Percentiles rank a stretch among this genome's conserved stretches.
Conservation (phyloP, 1,140 invertebrate genomes). For the Achatina immaculata region DNA sequence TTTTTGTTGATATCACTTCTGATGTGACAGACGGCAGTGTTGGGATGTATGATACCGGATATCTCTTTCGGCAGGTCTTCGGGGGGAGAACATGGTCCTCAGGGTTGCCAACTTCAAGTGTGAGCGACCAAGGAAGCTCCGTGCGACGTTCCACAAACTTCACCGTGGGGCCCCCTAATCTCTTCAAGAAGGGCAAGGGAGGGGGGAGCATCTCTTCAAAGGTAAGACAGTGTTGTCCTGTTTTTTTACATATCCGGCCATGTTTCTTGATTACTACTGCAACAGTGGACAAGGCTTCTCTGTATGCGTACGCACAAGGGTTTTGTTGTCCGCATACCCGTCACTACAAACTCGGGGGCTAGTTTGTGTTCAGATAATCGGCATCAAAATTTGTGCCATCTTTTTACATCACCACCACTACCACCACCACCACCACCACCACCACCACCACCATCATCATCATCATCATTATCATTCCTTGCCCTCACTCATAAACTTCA, state of each 20-base stretch:
- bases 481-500: too few relatives aligned
- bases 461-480: too few relatives aligned
- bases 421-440: too few relatives aligned
- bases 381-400: too few relatives aligned
- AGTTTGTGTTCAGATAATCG: too few relatives aligned
- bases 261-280: neutral
- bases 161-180: constrained; percentile 16
- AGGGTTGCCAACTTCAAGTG: constrained; percentile 46
- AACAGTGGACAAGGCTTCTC: neutral
- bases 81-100: constrained; percentile 79
- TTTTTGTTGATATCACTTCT: constrained; percentile 1
- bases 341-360: too few relatives aligned
- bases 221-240: constrained; percentile 13
- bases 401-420: too few relatives aligned
- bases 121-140: constrained; percentile 26
- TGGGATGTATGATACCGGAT: neutral
- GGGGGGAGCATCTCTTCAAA: neutral
- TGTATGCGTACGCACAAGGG: neutral
- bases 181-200: constrained; percentile 37
- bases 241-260: neutral
- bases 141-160: constrained; percentile 25
- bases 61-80: constrained; percentile 77
- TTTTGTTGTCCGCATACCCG: neutral
- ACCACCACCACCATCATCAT: too few relatives aligned
- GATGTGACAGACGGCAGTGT: neutral